Evolutionary conservation across 2,113 vertebrate genomes (phyloP), one percentile per base, ranked within the genome.

Genomic region (Asarcornis scutulata): DNA sequence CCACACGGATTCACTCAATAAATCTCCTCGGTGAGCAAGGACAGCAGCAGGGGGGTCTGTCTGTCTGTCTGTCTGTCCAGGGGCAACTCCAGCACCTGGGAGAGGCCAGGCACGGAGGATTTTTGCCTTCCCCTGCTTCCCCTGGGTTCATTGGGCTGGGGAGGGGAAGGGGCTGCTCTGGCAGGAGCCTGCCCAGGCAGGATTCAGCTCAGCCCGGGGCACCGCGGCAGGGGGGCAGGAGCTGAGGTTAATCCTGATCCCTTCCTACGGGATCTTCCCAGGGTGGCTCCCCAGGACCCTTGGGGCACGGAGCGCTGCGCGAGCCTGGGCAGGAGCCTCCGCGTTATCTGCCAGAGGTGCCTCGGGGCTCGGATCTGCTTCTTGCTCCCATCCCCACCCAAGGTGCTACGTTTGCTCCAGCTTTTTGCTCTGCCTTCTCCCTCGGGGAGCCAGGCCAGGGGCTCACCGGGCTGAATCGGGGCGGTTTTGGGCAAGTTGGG

Each of bases 391-490:
- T 17, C 53, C 68, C 48, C 8, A 6, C 34, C 38, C 55, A 2
- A 2, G 50, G 8, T 38, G 76, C 23, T 32, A 36, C 58, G 46
- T 80, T 63, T 64, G 55, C 48, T 84, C 77, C 83, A 52, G 40
- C 38, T 31, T n/a, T 23, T 1, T 0, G 2, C 5, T 17, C 59
- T 44, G 72, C 59, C 4, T 68, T 68, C 63, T 52, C 18, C 22
- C 9, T 40, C 38, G 7, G 64, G 71, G 25, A 74, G 25, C 60
- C 17, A 34, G 25, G 60, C 36, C 17, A 6, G 59, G 27, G 62
- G 67, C 60, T n/a, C 0, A 0, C 53, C 6, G 68, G 42, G 34
- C 0, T 3, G 0, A 69, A 25, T 0, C 42, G 14, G 6, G 17
- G 34, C 38, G 29, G 34, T 26, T 76, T 73, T 17, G 36, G 12